Percentiles rank a stretch among this genome's conserved stretches.
Evolutionary conservation across 2,888 invertebrate genomes (phyloP).

Genomic region (Argynnis bischoffii): DNA sequence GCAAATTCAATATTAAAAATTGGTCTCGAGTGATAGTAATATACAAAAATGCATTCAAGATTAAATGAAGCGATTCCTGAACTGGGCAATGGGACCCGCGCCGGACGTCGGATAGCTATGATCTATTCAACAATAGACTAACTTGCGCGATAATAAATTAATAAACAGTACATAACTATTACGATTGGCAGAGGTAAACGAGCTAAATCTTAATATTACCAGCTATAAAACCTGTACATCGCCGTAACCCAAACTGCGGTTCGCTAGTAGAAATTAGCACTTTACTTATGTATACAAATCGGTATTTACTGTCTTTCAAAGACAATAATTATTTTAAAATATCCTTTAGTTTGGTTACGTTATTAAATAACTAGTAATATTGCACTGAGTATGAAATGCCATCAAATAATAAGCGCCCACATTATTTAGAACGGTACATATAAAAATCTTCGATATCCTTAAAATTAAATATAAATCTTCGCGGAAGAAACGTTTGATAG

Average conservation of each 20-base stretch:
- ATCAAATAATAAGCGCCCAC: conserved; percentile 83
- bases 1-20: conserved; percentile 78
- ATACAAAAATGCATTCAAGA: conserved; percentile 73
- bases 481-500: conserved; percentile 77
- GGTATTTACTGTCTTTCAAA: conserved; percentile 78
- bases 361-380: conserved; percentile 84
- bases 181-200: conserved; percentile 82
- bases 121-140: conserved; percentile 79
- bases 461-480: conserved; percentile 80
- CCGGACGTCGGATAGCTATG: conserved; percentile 77
- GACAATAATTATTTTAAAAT: conserved; percentile 80
- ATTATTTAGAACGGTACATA: conserved; percentile 66
- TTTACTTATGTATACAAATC: conserved; percentile 79
- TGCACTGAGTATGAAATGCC: conserved; percentile 84
- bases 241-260: conserved; percentile 79
- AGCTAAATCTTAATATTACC: conserved; percentile 81
- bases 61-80: conserved; percentile 64
- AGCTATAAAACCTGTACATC: conserved; percentile 81
- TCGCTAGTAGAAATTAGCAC: conserved; percentile 73
- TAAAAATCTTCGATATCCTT: conserved; percentile 73
- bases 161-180: conserved; percentile 79
- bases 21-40: conserved; percentile 78
- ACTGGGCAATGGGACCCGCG: conserved; percentile 53
- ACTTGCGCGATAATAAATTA: conserved; percentile 81
- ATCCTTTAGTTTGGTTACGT: conserved; percentile 84